Percentiles rank a stretch among this genome's conserved stretches.
Conservation (phyloP, 2,113 vertebrate genomes). For the Colistium nudipinnis region DNA sequence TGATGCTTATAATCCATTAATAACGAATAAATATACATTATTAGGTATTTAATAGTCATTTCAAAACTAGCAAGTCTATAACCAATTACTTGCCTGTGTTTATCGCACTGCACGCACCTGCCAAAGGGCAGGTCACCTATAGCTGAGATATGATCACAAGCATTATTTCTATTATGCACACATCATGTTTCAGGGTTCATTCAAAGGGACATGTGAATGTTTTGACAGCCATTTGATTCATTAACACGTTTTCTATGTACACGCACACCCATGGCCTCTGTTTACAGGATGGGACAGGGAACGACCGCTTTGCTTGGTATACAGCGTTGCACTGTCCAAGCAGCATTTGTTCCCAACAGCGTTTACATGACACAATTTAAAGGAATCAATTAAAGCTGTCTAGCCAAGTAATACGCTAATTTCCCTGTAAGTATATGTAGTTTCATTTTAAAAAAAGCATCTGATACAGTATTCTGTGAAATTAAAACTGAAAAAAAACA, state of each 20-base stretch:
- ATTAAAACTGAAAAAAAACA: neutral
- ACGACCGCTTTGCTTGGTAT: slow-evolving; percentile 2
- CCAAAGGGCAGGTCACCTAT: too few relatives aligned
- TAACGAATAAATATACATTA: too few relatives aligned
- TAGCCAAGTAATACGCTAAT: neutral
- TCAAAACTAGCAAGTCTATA: neutral
- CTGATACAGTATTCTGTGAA: neutral
- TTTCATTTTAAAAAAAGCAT: slow-evolving; percentile 8
- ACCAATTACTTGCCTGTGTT: too few relatives aligned
- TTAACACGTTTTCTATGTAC: slow-evolving; percentile 37
- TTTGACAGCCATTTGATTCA: slow-evolving; percentile 52
- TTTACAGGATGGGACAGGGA: slow-evolving; percentile 28
- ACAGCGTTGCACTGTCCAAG: slow-evolving; percentile 2
- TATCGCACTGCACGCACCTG: too few relatives aligned
- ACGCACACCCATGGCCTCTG: slow-evolving; percentile 35
- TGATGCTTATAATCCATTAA: too few relatives aligned
- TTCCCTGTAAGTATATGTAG: neutral
- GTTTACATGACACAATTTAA: neutral
- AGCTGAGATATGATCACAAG: slow-evolving; percentile 3
- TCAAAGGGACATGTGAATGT: slow-evolving; percentile 34
- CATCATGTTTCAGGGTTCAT: slow-evolving; percentile 26
- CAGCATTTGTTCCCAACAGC: neutral
- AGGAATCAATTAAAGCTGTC: neutral
- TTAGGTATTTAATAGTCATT: too few relatives aligned
- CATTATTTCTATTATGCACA: slow-evolving; percentile 31